phyloP scores from a whole-genome alignment of 2,888 invertebrate genomes.

The Molanna angustata region DNA sequence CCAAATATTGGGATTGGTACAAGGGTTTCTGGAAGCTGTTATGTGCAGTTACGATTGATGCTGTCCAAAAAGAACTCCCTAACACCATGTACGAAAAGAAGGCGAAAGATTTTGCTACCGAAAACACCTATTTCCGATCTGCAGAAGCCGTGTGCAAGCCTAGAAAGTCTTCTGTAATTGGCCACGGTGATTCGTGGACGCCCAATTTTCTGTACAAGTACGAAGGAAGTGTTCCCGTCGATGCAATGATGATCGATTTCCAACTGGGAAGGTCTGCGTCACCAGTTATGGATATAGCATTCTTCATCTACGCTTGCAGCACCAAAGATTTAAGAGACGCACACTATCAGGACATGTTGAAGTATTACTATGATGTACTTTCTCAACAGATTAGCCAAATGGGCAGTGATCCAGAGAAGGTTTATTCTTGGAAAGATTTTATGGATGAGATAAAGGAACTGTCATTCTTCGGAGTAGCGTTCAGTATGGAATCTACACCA shows the following conservation, averaged over 20 bases:
- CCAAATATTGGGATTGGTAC: slow-evolving; percentile 58
- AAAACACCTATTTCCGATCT: slow-evolving; percentile 52
- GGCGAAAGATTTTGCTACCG: slow-evolving; percentile 52
- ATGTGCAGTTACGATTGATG: slow-evolving; percentile 57
- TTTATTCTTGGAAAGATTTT: slow-evolving; percentile 54
- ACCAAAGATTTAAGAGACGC: slow-evolving; percentile 50
- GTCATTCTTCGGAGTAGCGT: slow-evolving; percentile 56
- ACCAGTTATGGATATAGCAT: slow-evolving; percentile 58
- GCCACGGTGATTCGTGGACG: slow-evolving; percentile 73
- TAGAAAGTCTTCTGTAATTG: slow-evolving; percentile 55
- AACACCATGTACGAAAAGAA: slow-evolving; percentile 56
- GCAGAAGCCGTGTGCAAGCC: slow-evolving; percentile 43
- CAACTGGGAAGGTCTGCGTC: slow-evolving; percentile 61
- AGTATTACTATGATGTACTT: slow-evolving; percentile 60
- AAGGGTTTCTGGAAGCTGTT: slow-evolving; percentile 51
- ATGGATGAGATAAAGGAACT: slow-evolving; percentile 56
- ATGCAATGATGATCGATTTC: slow-evolving; percentile 65
- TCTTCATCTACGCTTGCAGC: slow-evolving; percentile 63
- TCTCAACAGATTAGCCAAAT: slow-evolving; percentile 53
- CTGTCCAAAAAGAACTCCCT: slow-evolving; percentile 62
- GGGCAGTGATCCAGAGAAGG: slow-evolving; percentile 57
- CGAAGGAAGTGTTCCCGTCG: slow-evolving; percentile 39
- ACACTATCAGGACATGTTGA: slow-evolving; percentile 58
- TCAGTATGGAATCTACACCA: slow-evolving; percentile 60
- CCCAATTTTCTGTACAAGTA: slow-evolving; percentile 66